Evolutionary conservation across 1,140 invertebrate species (phyloP), one percentile per base, ranked within the genome.

Genomic region (Saccostrea cuccullata): DNA sequence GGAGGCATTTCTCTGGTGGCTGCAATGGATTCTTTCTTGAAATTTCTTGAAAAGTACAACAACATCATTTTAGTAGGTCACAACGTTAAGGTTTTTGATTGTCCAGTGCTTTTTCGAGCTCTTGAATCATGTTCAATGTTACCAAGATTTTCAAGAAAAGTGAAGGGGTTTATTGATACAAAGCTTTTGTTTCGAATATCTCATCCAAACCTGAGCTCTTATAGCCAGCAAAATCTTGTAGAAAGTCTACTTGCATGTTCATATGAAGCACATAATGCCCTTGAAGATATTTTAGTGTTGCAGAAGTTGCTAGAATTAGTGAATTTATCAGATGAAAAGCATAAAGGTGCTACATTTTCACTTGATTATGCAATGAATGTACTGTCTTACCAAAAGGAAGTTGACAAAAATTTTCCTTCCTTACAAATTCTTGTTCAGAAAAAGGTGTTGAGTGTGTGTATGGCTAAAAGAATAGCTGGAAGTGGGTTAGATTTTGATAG

Each of bases 1-100:
- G n/a, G n/a, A 20, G 58, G 15, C n/a, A 64, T 64, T 64, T 64
- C 58, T 64, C 58, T 64, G 58, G n/a, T 64, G 9, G 58, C 58
- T 13, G 58, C 9, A 20, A 20, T 64, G 58, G 58, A 64, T 64
- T 64, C 58, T 64, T 64, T 64, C n/a, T n/a, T 64, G 58, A 64
- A 64, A 64, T 64, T 64, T 20, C 58, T 64, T 64, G 58, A 64
- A 13, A 64, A 64, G 58, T 64, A 64, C 58, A 64, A n/a, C n/a
- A n/a, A 11, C 12, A 64, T 64, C 1, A 64, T 64, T 13, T 64
- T 64, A 64, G 58, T 13, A 12, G 58, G 58, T 13, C 58, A 64
- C 58, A 64, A 20, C 0, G n/a, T 36, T 1, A 64, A 64, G 60
- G n/a, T 64, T 64, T 15, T 64, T 64, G 60, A 64, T 64, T 1